Base-by-base conservation (phyloP, 2,797 vertebrate species). In the Esox masquinongy region DNA sequence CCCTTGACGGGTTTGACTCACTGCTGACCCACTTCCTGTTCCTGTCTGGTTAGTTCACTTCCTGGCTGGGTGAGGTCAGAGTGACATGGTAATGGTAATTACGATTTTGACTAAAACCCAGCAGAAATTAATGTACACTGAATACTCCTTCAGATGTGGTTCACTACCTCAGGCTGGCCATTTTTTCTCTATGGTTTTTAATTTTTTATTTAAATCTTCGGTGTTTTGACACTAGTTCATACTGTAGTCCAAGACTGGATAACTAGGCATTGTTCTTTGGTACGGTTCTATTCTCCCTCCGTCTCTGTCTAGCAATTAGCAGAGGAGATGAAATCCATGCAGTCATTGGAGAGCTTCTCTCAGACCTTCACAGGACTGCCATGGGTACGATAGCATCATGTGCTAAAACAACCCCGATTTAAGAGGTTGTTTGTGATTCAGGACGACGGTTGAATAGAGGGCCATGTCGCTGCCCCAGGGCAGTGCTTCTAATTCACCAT, bases 1-100 rank as follows among this genome's bases (percentile, higher is more conserved):
- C 87, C 84, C 92, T 88, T 88, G 86, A 86, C 79, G 79, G 79
- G 83, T 88, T 80, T 87, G 86, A 88, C 90, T 87, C 88, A 87
- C 83, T 80, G 82, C 80, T 90, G 90, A 94, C 92, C 90, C 84
- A 88, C 74, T 85, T 90, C 77, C 22, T 26, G 56, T 61, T 61
- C 11, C 22, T 26, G 56, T 24, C 56, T 61, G 56, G 56, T 26
- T 24, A 61, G 56, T 22, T 61, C 84, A 88, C 74, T 85, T 90
- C 76, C 79, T 74, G 78, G 61, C 67, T 67, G 74, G 43, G 79
- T 51, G 70, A 82, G 84, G 86, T 85, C 84, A 82, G 59, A 76
- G 75, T 77, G 81, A 84, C 68, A 73, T 29, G 78, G 74, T 77
- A 82, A 70, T n/a, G n/a, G n/a, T n/a, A 79, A 61, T 73, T 9